A percentile compares a stretch with the other conserved stretches of the same genome.
phyloP scores from a whole-genome alignment of 2,888 invertebrate species.

The Lepetodrilus schrolli region DNA sequence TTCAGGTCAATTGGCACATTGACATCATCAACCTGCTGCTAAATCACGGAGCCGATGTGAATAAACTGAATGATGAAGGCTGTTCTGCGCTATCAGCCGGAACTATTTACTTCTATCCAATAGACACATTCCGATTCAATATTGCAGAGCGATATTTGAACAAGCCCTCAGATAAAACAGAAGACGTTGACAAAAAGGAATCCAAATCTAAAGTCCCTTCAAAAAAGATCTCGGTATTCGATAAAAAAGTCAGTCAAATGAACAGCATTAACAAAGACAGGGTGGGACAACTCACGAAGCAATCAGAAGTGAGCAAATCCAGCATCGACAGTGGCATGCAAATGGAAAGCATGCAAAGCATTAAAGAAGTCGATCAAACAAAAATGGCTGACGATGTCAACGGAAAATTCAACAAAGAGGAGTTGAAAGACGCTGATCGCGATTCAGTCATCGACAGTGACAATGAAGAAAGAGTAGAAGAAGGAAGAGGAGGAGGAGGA shows the following conservation, averaged over 20 bases:
- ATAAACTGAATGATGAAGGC: slow-evolving; percentile 73
- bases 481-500: too few relatives aligned
- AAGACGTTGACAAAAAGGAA: slow-evolving; percentile 42
- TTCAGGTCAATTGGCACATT: slow-evolving; percentile 71
- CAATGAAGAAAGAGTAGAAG: too few relatives aligned
- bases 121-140: slow-evolving; percentile 68
- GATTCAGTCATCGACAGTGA: slow-evolving; percentile 45
- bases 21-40: slow-evolving; percentile 72
- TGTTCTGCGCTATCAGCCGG: slow-evolving; percentile 73
- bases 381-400: slow-evolving; percentile 19
- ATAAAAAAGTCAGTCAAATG: not conserved
- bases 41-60: slow-evolving; percentile 74
- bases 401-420: slow-evolving; percentile 27
- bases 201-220: slow-evolving; percentile 29
- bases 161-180: slow-evolving; percentile 32
- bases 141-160: slow-evolving; percentile 62
- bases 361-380: slow-evolving; percentile 24
- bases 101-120: slow-evolving; percentile 72
- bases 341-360: slow-evolving; percentile 37
- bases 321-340: slow-evolving; percentile 45
- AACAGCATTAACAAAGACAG: slow-evolving; percentile 16
- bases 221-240: slow-evolving; percentile 22
- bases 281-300: slow-evolving; percentile 15
- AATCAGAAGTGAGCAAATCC: slow-evolving; percentile 29
- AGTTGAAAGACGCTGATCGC: slow-evolving; percentile 35